Conservation (phyloP, 2,888 invertebrate species). For the Ramazzottius varieornatus region DNA sequence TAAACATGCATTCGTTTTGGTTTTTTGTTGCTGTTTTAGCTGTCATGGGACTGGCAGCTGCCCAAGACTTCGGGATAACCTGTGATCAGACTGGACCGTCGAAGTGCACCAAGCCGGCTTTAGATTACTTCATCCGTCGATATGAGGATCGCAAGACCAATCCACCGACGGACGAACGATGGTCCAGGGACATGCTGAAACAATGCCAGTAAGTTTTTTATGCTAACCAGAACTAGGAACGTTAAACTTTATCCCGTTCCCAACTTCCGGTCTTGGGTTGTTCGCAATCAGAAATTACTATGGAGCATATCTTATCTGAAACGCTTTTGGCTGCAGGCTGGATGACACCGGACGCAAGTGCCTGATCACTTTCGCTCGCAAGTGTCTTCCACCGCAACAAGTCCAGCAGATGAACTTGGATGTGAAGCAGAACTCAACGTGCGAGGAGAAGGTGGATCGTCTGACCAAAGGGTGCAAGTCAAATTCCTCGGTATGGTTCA, state of each 20-base stretch:
- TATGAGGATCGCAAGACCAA: background rate
- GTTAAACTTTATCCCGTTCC: too few species aligned
- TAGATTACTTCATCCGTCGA: background rate
- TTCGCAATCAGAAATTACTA: too few species aligned
- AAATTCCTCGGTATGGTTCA: background rate
- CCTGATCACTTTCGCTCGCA: background rate
- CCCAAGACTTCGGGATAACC: too few species aligned
- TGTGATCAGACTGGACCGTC: background rate
- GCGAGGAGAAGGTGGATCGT: background rate
- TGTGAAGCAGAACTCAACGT: background rate
- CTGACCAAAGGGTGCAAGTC: background rate
- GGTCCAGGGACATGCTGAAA: background rate
- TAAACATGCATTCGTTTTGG: too few species aligned
- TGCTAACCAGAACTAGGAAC: too few species aligned
- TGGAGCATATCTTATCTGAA: too few species aligned
- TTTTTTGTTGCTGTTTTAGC: too few species aligned
- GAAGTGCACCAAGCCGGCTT: background rate
- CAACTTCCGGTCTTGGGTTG: too few species aligned
- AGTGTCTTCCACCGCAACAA: background rate
- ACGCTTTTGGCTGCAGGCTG: background rate
- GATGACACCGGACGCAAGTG: background rate
- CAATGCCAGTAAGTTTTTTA: conserved; percentile 3
- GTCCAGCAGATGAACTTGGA: background rate
- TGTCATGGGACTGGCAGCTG: too few species aligned
- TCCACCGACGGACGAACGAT: background rate